Percentiles rank a stretch among this genome's conserved stretches.
Evolutionary conservation across 2,888 invertebrate species (phyloP).

Genomic region (Drosophila glabriapex): DNA sequence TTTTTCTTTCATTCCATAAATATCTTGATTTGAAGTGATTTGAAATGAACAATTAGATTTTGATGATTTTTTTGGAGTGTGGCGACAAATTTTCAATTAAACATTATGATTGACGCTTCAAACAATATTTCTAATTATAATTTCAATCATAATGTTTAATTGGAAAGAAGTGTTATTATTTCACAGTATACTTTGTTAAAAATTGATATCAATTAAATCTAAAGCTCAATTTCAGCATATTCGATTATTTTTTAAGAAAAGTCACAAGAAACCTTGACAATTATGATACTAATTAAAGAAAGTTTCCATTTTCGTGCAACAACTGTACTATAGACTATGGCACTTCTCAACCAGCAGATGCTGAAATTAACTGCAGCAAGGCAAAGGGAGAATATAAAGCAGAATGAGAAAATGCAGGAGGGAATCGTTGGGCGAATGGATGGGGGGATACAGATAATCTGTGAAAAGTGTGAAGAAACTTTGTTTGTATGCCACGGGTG

Average conservation of each 20-base stretch:
- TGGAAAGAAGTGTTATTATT: not conserved
- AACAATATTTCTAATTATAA: not conserved
- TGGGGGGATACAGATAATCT: constrained; percentile 50
- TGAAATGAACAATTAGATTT: not conserved
- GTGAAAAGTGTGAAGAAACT: constrained; percentile 47
- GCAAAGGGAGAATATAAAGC: constrained; percentile 1
- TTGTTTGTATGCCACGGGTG: constrained; percentile 14
- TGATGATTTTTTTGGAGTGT: not conserved
- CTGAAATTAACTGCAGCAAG: constrained; percentile 4
- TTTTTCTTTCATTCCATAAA: not conserved
- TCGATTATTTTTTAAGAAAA: not conserved
- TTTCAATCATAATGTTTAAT: not conserved
- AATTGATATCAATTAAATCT: not conserved
- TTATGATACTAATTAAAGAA: not conserved
- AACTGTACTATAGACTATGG: not conserved
- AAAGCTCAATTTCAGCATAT: not conserved
- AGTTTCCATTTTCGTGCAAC: not conserved
- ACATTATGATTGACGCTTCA: not conserved
- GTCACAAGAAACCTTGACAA: not conserved
- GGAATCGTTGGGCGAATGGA: not conserved
- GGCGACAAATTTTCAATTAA: not conserved
- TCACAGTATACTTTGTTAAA: not conserved
- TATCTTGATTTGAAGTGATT: not conserved
- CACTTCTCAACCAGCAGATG: not conserved
- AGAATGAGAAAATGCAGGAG: constrained; percentile 7